Conservation (phyloP, 2,888 invertebrate species). For the Sarcophaga carnaria region DNA sequence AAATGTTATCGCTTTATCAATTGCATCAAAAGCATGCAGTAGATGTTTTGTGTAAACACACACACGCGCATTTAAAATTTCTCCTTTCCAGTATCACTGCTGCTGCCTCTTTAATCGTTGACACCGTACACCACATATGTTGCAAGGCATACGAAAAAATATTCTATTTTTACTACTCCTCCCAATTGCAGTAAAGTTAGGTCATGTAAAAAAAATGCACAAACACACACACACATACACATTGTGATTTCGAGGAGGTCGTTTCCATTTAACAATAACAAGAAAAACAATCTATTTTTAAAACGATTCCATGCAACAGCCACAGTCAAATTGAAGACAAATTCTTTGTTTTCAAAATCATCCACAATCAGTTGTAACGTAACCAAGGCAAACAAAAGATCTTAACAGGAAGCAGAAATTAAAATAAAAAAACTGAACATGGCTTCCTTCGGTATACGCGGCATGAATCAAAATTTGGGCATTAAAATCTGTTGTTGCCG, state of each 20-base stretch:
- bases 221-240: slow-evolving; percentile 4
- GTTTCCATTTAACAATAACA: slow-evolving; percentile 13
- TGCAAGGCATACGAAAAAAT: not conserved
- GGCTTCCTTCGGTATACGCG: slow-evolving; percentile 78
- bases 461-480: slow-evolving; percentile 81
- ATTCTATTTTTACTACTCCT: slow-evolving; percentile 25
- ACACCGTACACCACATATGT: not conserved
- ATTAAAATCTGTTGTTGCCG: slow-evolving; percentile 88
- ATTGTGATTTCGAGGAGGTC: slow-evolving; percentile 34
- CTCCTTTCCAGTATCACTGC: too few species aligned
- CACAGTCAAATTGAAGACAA: not conserved
- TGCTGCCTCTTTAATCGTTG: not conserved
- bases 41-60: too few species aligned
- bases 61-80: too few species aligned
- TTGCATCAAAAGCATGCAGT: too few species aligned
- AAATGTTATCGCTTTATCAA: too few species aligned
- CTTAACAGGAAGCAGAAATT: not conserved
- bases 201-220: slow-evolving; percentile 30
- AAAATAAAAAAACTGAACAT: slow-evolving; percentile 68
- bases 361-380: slow-evolving; percentile 58
- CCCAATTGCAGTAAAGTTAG: slow-evolving; percentile 28
- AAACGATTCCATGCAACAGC: slow-evolving; percentile 8
- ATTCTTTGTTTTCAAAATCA: slow-evolving; percentile 51
- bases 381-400: slow-evolving; percentile 49
- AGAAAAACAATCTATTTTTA: slow-evolving; percentile 59